These are phyloP conservation scores for Pseudochaenichthys georgianus DNA, from an alignment of 2,797 vertebrate species.

Conservation along the genomic window DNA sequence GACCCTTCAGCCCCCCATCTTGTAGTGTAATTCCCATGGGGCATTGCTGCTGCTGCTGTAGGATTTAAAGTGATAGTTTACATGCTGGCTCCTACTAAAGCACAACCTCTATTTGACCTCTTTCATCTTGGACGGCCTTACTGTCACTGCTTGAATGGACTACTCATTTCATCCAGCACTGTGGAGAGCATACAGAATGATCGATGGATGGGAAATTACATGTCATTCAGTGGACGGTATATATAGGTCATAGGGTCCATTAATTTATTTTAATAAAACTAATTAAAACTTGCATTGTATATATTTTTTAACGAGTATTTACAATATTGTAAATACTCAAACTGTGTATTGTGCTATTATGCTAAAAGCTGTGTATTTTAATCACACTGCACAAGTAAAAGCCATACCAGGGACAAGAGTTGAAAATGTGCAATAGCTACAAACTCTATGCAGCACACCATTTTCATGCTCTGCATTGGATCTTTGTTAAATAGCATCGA, in stretches of 20 bases:
- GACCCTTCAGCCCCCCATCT: slow-evolving; percentile 45
- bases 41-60: slow-evolving; percentile 29
- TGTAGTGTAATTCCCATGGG: slow-evolving; percentile 41
- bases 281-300: not conserved
- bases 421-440: too few relatives aligned
- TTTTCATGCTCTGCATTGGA: too few relatives aligned
- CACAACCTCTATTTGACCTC: slow-evolving; percentile 59
- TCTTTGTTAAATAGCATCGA: too few relatives aligned
- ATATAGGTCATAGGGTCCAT: not conserved
- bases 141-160: slow-evolving; percentile 41
- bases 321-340: not conserved
- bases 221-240: not conserved
- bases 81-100: slow-evolving; percentile 37
- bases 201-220: slow-evolving; percentile 13
- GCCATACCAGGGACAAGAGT: too few relatives aligned
- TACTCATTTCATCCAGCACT: slow-evolving; percentile 34
- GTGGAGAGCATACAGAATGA: slow-evolving; percentile 28
- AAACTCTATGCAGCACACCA: too few relatives aligned
- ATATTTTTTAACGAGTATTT: not conserved
- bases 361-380: too few relatives aligned
- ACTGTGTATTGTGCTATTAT: too few relatives aligned
- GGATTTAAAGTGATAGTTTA: slow-evolving; percentile 48
- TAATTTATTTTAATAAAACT: not conserved
- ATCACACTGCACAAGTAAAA: too few relatives aligned
- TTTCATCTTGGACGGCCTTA: slow-evolving; percentile 29